Evolutionary conservation across 2,888 invertebrate genomes (phyloP).

Genomic region (Chesias legatella): DNA sequence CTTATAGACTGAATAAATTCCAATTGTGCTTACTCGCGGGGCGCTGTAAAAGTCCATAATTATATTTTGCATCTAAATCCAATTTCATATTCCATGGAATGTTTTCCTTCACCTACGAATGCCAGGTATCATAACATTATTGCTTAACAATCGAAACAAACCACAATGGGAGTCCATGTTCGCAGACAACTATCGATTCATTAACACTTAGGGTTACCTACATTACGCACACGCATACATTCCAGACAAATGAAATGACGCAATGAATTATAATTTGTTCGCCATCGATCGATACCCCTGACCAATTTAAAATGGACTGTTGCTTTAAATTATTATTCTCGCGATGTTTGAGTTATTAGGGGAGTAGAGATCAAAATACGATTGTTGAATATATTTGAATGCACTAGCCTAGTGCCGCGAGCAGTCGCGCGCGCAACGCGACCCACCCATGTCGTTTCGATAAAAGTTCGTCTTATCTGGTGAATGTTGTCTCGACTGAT

Average conservation of each 20-base stretch:
- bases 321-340: constrained; percentile 42
- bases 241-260: constrained; percentile 49
- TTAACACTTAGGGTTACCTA: constrained; percentile 46
- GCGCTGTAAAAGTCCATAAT: too few species aligned
- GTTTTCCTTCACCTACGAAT: constrained; percentile 32
- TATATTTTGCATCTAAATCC: constrained; percentile 4
- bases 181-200: constrained; percentile 43
- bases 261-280: constrained; percentile 58
- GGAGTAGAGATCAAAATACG: constrained; percentile 41
- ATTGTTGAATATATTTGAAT: constrained; percentile 42
- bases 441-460: constrained; percentile 61
- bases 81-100: constrained; percentile 19
- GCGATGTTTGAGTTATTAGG: constrained; percentile 28
- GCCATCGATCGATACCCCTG: constrained; percentile 49
- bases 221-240: constrained; percentile 52
- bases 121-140: constrained; percentile 32
- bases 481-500: constrained; percentile 42
- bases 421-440: constrained; percentile 53
- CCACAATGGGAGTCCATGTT: constrained; percentile 35
- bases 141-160: constrained; percentile 40
- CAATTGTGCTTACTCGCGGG: too few species aligned
- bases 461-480: constrained; percentile 50
- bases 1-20: too few species aligned
- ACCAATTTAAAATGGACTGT: constrained; percentile 47
- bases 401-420: constrained; percentile 32